A percentile compares a stretch with the other conserved stretches of the same genome.
These are phyloP conservation scores for Ranitomeya imitator DNA, from an alignment of 2,113 vertebrate species.

Conservation along the genomic window DNA sequence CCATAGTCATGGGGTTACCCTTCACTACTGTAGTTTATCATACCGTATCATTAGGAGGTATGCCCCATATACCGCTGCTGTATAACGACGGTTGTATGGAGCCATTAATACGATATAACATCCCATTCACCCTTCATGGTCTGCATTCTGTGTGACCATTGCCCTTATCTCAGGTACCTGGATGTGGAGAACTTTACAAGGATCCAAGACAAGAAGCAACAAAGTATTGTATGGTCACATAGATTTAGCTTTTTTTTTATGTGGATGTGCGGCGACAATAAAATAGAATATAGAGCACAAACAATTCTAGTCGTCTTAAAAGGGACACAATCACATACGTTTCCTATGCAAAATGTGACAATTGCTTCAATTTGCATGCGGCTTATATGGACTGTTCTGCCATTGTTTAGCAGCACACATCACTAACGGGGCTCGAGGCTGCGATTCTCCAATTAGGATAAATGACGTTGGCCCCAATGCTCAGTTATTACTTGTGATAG, in stretches of 20 bases:
- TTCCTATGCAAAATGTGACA: not conserved
- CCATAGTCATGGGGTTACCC: not conserved
- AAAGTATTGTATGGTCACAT: not conserved
- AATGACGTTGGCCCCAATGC: too few relatives aligned
- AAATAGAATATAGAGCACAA: conserved; percentile 4
- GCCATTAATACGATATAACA: not conserved
- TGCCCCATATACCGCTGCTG: not conserved
- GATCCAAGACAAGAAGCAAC: not conserved
- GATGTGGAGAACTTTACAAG: not conserved
- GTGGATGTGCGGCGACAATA: not conserved
- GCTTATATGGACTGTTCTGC: not conserved
- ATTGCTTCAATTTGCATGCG: not conserved
- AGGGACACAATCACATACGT: not conserved
- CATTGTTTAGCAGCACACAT: not conserved
- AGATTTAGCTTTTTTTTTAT: not conserved
- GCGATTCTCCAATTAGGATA: too few relatives aligned
- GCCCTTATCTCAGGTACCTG: not conserved
- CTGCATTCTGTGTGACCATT: not conserved
- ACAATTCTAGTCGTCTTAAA: not conserved
- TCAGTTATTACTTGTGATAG: not conserved
- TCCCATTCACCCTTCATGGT: not conserved
- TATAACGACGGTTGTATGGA: not conserved
- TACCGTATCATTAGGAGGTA: not conserved
- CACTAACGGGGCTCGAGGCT: too few relatives aligned
- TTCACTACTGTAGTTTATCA: not conserved